A percentile compares a stretch with the other conserved stretches of the same genome.
phyloP scores from a whole-genome alignment of 92 coral and sea anemone species.

The Epizoanthus ramosus region DNA sequence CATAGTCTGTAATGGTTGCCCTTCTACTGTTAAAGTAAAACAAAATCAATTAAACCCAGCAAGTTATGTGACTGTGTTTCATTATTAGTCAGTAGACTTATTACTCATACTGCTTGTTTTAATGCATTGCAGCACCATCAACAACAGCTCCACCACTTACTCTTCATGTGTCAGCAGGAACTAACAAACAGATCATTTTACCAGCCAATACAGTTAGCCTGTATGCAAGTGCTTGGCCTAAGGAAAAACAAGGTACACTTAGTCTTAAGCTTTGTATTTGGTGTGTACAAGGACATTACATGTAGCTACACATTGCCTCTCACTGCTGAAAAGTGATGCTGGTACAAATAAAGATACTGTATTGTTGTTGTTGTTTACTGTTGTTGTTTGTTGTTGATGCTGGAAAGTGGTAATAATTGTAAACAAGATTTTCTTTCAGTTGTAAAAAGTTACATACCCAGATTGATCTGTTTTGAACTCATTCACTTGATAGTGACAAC shows the following conservation, averaged over 20 bases:
- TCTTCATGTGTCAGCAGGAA: constrained; percentile 94
- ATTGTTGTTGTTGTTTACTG: no score
- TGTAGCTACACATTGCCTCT: no score
- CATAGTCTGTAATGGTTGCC: no score
- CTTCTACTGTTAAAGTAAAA: no score
- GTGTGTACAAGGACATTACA: neutral
- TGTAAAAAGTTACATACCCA: no score
- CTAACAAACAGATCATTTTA: constrained; percentile 73
- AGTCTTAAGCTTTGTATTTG: neutral
- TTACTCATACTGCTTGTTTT: neutral
- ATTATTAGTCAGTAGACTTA: neutral
- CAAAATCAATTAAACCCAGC: neutral
- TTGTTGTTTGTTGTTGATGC: no score
- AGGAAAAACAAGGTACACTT: constrained; percentile 65
- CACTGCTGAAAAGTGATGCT: no score
- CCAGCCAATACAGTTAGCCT: constrained; percentile 86
- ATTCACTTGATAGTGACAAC: no score
- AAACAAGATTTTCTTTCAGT: neutral
- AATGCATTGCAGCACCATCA: constrained; percentile 7
- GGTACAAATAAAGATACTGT: no score
- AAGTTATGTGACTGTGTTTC: neutral
- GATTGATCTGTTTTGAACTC: neutral
- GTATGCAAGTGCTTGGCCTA: constrained; percentile 99
- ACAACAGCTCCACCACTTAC: constrained; percentile 67
- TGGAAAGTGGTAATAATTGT: no score